Evolutionary conservation across 1,140 invertebrate genomes (phyloP).

Genomic region (Phenacoccus solenopsis): DNA sequence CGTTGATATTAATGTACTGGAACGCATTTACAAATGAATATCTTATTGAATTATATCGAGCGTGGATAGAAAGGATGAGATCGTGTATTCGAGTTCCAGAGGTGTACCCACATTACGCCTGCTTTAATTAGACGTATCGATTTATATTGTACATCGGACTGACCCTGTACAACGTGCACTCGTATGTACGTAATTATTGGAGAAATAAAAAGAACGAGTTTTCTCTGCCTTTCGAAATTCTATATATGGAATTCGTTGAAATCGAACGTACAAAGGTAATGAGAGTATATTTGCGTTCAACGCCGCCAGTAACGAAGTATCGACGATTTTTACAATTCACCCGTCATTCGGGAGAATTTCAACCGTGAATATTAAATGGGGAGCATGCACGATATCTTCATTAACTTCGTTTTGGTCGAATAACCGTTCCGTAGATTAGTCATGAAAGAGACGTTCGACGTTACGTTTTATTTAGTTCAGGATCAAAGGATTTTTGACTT

Average conservation of each 20-base stretch:
- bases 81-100: no score
- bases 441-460: background rate
- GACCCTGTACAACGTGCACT: no score
- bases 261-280: no score
- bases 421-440: background rate
- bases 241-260: no score
- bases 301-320: background rate
- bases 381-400: background rate
- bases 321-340: background rate
- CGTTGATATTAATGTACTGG: constrained; percentile 12
- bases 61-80: background rate
- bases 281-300: no score
- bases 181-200: no score
- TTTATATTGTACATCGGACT: no score
- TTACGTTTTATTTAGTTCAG: background rate
- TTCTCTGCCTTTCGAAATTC: no score
- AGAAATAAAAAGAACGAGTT: no score
- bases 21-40: constrained; percentile 12
- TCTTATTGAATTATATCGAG: constrained; percentile 3
- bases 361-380: background rate
- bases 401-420: background rate
- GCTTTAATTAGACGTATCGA: no score
- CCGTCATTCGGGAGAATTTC: background rate
- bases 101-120: no score
- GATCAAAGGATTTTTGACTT: background rate